Conservation (phyloP, 2,888 invertebrate genomes). For the Pinctada fucata region DNA sequence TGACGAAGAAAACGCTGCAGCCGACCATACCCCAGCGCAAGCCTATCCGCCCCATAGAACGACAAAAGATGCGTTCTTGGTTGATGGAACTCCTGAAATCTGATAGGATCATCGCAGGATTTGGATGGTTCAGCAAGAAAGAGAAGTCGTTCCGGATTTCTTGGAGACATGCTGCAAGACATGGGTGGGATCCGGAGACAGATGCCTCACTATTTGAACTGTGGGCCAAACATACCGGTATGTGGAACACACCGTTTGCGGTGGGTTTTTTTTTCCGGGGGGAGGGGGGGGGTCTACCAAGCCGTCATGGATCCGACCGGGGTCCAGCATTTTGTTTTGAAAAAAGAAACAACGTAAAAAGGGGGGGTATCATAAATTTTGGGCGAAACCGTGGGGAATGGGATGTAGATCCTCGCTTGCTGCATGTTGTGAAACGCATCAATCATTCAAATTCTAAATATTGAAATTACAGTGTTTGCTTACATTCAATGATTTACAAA, state of each 20-base stretch:
- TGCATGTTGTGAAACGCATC: no score
- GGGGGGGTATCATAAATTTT: no score
- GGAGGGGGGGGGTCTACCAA: no score
- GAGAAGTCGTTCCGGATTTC: conserved; percentile 65
- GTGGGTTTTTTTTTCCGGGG: no score
- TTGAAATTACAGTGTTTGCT: no score
- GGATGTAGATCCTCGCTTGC: no score
- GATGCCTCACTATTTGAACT: conserved; percentile 69
- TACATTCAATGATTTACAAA: no score
- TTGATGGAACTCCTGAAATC: conserved; percentile 60
- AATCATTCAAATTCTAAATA: no score
- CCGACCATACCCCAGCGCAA: conserved; percentile 39
- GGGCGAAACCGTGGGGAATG: no score
- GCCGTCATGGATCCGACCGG: no score
- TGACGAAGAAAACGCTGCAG: conserved; percentile 30
- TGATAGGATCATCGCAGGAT: conserved; percentile 56
- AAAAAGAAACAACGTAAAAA: no score
- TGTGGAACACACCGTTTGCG: conserved; percentile 1
- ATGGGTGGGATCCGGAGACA: conserved; percentile 62
- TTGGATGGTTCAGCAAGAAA: conserved; percentile 62
- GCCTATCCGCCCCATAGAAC: conserved; percentile 65
- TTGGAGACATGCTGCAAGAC: conserved; percentile 72
- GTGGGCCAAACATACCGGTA: conserved; percentile 74
- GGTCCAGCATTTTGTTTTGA: no score
- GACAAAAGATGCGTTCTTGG: conserved; percentile 72